These are phyloP conservation scores for Umimayanthus chanpuru DNA, from an alignment of 92 coral and sea anemone genomes.

Conservation along the genomic window DNA sequence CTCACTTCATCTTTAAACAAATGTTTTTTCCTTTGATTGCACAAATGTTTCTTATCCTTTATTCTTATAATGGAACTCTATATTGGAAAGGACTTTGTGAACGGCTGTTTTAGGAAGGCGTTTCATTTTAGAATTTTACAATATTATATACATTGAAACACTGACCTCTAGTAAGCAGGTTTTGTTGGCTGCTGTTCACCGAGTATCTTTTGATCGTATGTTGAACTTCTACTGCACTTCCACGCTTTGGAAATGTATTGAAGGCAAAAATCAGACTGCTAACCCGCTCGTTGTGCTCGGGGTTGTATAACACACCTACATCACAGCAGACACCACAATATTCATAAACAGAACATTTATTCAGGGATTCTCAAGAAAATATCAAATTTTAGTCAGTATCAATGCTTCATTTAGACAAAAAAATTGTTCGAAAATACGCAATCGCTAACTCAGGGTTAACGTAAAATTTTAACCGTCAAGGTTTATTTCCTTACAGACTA, in stretches of 20 bases:
- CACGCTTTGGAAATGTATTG: background rate
- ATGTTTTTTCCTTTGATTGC: too few relatives aligned
- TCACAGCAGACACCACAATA: background rate
- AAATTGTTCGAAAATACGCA: too few relatives aligned
- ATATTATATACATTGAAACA: background rate
- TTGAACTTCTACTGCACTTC: background rate
- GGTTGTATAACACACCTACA: conserved; percentile 6
- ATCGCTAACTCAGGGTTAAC: too few relatives aligned
- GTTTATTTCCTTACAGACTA: too few relatives aligned
- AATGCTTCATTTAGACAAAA: too few relatives aligned
- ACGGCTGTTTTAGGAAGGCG: background rate
- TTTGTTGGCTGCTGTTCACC: conserved; percentile 5
- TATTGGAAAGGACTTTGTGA: background rate
- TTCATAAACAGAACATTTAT: background rate
- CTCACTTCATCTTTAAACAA: too few relatives aligned
- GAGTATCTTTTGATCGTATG: background rate
- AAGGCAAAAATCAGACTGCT: background rate
- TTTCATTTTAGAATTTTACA: too few relatives aligned
- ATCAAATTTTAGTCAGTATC: too few relatives aligned
- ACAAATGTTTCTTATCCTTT: too few relatives aligned
- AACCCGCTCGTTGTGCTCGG: background rate
- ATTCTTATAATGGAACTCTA: too few relatives aligned
- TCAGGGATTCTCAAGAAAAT: too few relatives aligned
- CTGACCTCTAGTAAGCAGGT: conserved; percentile 9
- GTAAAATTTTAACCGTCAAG: too few relatives aligned